Percentiles rank a stretch among this genome's conserved stretches.
phyloP scores from a whole-genome alignment of 2,113 vertebrate genomes.

The Neotoma lepida region DNA sequence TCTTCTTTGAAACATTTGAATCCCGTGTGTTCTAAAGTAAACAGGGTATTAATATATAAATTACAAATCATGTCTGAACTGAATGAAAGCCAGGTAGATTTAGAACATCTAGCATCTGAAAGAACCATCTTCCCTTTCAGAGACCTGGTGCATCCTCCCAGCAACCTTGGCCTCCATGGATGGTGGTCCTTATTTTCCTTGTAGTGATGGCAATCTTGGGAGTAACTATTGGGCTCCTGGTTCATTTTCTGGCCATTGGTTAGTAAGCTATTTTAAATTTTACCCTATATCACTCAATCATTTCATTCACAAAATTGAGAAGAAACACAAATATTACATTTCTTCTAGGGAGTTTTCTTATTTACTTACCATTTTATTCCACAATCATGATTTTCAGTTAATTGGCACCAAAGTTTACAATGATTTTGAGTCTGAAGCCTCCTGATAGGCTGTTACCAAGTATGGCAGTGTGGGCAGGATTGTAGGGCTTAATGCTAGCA shows the following conservation, averaged over 20 bases:
- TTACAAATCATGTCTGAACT: not conserved
- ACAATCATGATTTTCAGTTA: not conserved
- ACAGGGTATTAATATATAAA: not conserved
- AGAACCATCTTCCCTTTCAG: not conserved
- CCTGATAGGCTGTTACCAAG: not conserved
- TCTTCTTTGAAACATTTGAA: not conserved
- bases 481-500: not conserved
- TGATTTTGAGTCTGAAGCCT: not conserved
- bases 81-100: not conserved
- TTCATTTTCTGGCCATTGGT: conserved; percentile 67
- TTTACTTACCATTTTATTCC: conserved; percentile 23
- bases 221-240: conserved; percentile 43
- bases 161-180: not conserved
- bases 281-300: not conserved
- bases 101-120: not conserved
- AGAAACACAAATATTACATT: conserved; percentile 6
- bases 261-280: conserved; percentile 38
- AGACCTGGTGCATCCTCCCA: not conserved
- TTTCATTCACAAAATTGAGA: conserved; percentile 24
- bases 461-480: not conserved
- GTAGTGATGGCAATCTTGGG: not conserved
- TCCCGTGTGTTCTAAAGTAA: not conserved
- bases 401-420: not conserved
- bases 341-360: not conserved
- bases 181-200: conserved; percentile 32